A percentile compares a stretch with the other conserved stretches of the same genome.
These are phyloP conservation scores for Sandelia bainsii DNA, from an alignment of 2,797 vertebrate species.

Conservation along the genomic window DNA sequence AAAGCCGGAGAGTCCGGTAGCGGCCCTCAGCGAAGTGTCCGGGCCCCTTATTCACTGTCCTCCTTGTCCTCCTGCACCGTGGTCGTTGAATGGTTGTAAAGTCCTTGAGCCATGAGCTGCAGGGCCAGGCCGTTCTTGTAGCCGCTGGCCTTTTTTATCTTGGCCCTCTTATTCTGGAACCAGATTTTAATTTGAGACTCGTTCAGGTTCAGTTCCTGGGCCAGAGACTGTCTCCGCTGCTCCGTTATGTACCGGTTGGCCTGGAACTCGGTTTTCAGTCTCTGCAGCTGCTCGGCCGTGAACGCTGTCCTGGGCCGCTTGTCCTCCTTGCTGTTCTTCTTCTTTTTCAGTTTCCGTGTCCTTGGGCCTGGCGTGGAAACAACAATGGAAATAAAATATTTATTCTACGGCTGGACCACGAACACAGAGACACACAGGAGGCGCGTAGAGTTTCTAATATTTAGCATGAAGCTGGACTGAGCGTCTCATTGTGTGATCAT, in stretches of 20 bases:
- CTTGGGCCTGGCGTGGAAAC: slow-evolving; percentile 92
- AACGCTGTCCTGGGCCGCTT: slow-evolving; percentile 96
- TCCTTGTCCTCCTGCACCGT: slow-evolving; percentile 95
- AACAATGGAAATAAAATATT: slow-evolving; percentile 78
- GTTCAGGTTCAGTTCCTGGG: slow-evolving; percentile 96
- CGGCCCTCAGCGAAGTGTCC: slow-evolving; percentile 39
- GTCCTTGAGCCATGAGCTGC: slow-evolving; percentile 99
- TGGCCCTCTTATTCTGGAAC: slow-evolving; percentile 98
- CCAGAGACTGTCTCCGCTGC: slow-evolving; percentile 94
- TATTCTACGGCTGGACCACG: slow-evolving; percentile 56
- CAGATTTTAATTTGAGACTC: slow-evolving; percentile 99
- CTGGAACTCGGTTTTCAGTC: slow-evolving; percentile 97
- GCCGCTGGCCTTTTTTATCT: slow-evolving; percentile 96
- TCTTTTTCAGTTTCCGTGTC: slow-evolving; percentile 98
- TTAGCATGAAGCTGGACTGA: not conserved
- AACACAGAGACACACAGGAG: not conserved
- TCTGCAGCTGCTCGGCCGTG: slow-evolving; percentile 97
- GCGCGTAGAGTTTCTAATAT: not conserved
- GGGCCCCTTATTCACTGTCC: slow-evolving; percentile 88
- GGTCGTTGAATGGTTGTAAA: slow-evolving; percentile 98
- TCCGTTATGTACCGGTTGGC: slow-evolving; percentile 98
- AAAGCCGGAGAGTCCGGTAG: slow-evolving; percentile 35
- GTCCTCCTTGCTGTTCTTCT: slow-evolving; percentile 96
- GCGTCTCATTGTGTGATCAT: slow-evolving; percentile 8
- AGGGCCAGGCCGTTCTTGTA: slow-evolving; percentile 96